phyloP scores from a whole-genome alignment of 2,113 vertebrate species.

The Lonchura striata region DNA sequence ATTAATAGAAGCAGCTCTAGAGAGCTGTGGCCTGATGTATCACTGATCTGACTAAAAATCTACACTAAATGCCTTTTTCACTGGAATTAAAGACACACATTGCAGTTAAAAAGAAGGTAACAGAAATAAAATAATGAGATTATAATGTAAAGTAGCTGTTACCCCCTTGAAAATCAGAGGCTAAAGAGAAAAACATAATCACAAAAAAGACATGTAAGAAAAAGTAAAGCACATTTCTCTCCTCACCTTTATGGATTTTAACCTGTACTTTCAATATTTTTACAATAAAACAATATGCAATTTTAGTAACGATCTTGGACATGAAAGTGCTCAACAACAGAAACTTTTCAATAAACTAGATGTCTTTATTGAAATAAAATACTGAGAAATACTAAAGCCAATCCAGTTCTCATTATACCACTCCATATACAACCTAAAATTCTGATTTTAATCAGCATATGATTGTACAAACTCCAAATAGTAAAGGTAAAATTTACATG shows the following conservation, averaged over 20 bases:
- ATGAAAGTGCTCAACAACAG: not conserved
- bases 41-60: not conserved
- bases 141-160: not conserved
- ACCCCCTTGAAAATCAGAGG: not conserved
- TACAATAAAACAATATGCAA: not conserved
- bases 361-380: not conserved
- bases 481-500: not conserved
- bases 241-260: not conserved
- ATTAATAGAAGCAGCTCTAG: not conserved
- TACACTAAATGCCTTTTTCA: not conserved
- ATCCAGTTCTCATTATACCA: not conserved
- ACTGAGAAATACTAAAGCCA: not conserved
- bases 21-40: not conserved
- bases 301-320: not conserved
- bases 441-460: not conserved
- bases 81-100: not conserved
- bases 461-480: not conserved
- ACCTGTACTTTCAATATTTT: not conserved
- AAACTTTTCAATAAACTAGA: not conserved
- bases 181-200: not conserved
- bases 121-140: not conserved
- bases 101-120: not conserved
- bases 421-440: not conserved
- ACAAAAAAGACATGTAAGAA: rapidly evolving
- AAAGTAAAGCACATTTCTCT: not conserved